phyloP scores from a whole-genome alignment of 2,113 vertebrate genomes.

The Poeciliopsis prolifica region DNA sequence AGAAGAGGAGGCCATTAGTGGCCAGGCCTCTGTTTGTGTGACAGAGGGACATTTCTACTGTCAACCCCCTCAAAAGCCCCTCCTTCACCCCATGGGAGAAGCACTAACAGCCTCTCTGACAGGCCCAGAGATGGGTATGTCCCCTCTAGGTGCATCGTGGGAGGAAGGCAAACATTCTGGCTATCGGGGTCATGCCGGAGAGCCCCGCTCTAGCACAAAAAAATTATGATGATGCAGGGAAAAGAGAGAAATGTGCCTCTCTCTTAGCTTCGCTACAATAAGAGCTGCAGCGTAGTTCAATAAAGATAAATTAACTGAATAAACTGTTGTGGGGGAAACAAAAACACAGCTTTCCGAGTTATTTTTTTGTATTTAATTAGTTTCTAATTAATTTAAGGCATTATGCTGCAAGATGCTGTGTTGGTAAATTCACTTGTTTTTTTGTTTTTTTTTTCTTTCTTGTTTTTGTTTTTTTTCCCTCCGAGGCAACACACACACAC shows the following conservation, averaged over 20 bases:
- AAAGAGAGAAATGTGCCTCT: slow-evolving; percentile 37
- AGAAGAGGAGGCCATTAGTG: slow-evolving; percentile 79
- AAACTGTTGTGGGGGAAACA: slow-evolving; percentile 36
- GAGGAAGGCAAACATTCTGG: slow-evolving; percentile 71
- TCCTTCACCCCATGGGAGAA: slow-evolving; percentile 69
- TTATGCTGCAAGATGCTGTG: slow-evolving; percentile 56
- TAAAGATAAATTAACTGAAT: slow-evolving; percentile 58
- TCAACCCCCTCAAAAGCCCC: slow-evolving; percentile 61
- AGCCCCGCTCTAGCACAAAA: slow-evolving; percentile 51
- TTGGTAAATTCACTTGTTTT: slow-evolving; percentile 25
- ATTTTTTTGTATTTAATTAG: slow-evolving; percentile 73
- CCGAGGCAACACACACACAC: too few relatives aligned
- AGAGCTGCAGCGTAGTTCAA: slow-evolving; percentile 18
- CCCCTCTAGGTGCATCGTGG: slow-evolving; percentile 77
- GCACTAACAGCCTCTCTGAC: slow-evolving; percentile 77
- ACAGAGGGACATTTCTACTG: slow-evolving; percentile 70
- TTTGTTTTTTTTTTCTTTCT: neutral
- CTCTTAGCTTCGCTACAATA: slow-evolving; percentile 35
- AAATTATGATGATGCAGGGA: slow-evolving; percentile 10
- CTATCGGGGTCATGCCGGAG: slow-evolving; percentile 71
- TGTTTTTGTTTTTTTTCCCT: neutral
- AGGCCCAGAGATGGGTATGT: slow-evolving; percentile 74
- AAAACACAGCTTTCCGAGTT: slow-evolving; percentile 22
- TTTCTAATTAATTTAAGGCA: slow-evolving; percentile 67
- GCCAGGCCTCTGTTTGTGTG: slow-evolving; percentile 71